A percentile compares a stretch with the other conserved stretches of the same genome.
Conservation (phyloP, 92 coral and sea anemone genomes). For the Hydrozoanthus gracilis region DNA sequence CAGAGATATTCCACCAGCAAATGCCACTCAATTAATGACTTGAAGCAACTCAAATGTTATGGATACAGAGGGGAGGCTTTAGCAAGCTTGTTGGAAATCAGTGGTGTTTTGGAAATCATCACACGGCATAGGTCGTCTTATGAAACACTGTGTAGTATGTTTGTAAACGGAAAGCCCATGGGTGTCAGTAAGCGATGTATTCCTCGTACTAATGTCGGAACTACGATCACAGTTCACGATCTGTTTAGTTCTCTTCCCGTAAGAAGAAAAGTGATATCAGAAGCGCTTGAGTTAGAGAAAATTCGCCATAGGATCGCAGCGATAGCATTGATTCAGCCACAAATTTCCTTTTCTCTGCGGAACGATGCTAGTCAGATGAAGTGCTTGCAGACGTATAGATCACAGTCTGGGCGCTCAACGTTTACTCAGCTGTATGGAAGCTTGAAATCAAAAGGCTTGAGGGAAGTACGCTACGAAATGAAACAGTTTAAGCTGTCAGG, state of each 20-base stretch:
- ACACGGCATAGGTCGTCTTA: conserved; percentile 85
- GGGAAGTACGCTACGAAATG: conserved; percentile 56
- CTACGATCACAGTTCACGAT: conserved; percentile 82
- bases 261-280: conserved; percentile 78
- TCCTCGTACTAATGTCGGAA: conserved; percentile 82
- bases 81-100: conserved; percentile 85
- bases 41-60: conserved; percentile 66
- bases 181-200: conserved; percentile 75
- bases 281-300: conserved; percentile 80
- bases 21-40: conserved; percentile 82
- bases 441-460: conserved; percentile 78
- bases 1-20: conserved; percentile 91
- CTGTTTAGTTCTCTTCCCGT: conserved; percentile 88
- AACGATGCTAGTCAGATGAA: conserved; percentile 82
- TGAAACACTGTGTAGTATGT: conserved; percentile 86
- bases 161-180: conserved; percentile 74
- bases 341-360: conserved; percentile 75
- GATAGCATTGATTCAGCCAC: conserved; percentile 86
- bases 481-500: conserved; percentile 71
- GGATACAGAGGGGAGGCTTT: conserved; percentile 98
- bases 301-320: conserved; percentile 86
- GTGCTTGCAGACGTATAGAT: conserved; percentile 76
- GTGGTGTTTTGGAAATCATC: conserved; percentile 84
- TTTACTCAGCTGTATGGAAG: conserved; percentile 94
- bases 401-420: conserved; percentile 75